Conservation (phyloP, 2,113 vertebrate genomes). For the Ictalurus furcatus region DNA sequence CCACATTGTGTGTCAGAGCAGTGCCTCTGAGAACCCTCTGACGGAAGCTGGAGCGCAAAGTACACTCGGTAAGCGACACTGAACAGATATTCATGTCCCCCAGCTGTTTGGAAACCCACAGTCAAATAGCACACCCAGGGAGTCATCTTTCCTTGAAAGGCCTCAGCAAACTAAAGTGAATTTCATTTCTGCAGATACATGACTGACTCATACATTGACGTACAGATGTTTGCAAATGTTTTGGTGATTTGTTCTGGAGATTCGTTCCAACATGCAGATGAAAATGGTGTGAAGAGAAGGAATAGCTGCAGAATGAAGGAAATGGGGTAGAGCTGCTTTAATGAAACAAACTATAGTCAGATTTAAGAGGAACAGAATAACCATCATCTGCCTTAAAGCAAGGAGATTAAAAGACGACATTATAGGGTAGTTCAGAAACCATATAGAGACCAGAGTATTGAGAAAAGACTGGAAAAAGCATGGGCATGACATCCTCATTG, state of each 20-base stretch:
- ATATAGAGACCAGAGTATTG: not conserved
- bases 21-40: slow-evolving; percentile 37
- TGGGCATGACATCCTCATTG: not conserved
- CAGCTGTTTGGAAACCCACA: slow-evolving; percentile 59
- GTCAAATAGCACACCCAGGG: slow-evolving; percentile 16
- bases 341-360: slow-evolving; percentile 9
- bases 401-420: slow-evolving; percentile 11
- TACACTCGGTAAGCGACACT: slow-evolving; percentile 18
- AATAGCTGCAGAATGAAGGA: not conserved
- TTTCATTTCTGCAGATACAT: slow-evolving; percentile 20
- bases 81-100: slow-evolving; percentile 28
- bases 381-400: not conserved
- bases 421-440: not conserved
- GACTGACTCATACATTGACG: slow-evolving; percentile 10
- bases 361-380: slow-evolving; percentile 16
- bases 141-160: slow-evolving; percentile 34
- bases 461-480: not conserved
- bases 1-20: not conserved
- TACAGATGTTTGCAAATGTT: slow-evolving; percentile 35
- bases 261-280: slow-evolving; percentile 21
- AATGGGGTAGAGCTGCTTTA: not conserved
- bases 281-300: not conserved
- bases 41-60: slow-evolving; percentile 35
- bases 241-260: not conserved
- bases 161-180: slow-evolving; percentile 8